A percentile compares a stretch with the other conserved stretches of the same genome.
These are phyloP conservation scores for Zaprionus africanus DNA, from an alignment of 1,140 invertebrate genomes.

Conservation along the genomic window DNA sequence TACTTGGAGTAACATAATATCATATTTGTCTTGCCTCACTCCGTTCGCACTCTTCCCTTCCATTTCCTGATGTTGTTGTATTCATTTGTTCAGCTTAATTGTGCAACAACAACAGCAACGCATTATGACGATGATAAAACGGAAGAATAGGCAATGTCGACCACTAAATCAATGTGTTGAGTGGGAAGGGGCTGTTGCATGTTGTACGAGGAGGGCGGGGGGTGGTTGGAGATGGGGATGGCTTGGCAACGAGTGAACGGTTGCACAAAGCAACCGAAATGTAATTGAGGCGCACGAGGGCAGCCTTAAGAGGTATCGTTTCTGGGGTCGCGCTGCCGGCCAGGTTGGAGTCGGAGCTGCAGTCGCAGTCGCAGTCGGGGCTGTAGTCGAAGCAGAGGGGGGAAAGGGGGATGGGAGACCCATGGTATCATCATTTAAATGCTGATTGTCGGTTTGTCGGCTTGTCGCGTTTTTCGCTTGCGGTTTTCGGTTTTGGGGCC, in stretches of 20 bases:
- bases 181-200: background rate
- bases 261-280: background rate
- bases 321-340: background rate
- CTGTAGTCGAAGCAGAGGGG: background rate
- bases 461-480: slow-evolving; percentile 27
- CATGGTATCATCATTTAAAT: slow-evolving; percentile 49
- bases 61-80: background rate
- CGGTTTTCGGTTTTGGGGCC: background rate
- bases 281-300: slow-evolving; percentile 5
- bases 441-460: slow-evolving; percentile 46
- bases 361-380: background rate
- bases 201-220: background rate
- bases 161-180: background rate
- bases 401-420: background rate
- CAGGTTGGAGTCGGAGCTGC: background rate
- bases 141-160: background rate
- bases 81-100: slow-evolving; percentile 1
- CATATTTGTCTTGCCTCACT: background rate
- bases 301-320: slow-evolving; percentile 24
- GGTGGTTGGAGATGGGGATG: background rate
- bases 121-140: background rate
- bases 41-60: background rate
- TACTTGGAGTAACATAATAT: background rate
- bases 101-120: background rate
- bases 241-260: background rate